These are phyloP conservation scores for Zosterops borbonicus DNA, from an alignment of 2,113 vertebrate genomes.

Conservation along the genomic window DNA sequence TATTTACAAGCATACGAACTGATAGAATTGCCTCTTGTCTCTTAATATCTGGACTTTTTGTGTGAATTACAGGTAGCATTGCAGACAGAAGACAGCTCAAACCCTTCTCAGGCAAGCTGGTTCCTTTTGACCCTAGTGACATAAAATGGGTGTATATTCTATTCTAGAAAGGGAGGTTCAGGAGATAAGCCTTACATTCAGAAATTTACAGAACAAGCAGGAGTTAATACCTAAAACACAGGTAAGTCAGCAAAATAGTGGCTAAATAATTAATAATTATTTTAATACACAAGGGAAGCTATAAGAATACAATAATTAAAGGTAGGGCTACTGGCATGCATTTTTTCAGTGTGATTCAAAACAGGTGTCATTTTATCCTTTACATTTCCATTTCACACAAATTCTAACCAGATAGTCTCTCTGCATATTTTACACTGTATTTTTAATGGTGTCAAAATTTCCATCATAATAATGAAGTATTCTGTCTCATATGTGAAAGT, in stretches of 20 bases:
- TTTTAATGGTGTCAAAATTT: constrained; percentile 27
- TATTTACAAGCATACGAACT: neutral
- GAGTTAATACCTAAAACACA: neutral
- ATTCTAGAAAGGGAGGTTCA: neutral
- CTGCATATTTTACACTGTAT: constrained; percentile 35
- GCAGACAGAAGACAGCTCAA: neutral
- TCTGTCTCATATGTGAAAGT: neutral
- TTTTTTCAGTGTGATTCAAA: neutral
- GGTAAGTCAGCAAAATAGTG: neutral
- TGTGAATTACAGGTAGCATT: neutral
- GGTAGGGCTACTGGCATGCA: neutral
- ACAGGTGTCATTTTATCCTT: neutral
- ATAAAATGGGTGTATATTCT: neutral
- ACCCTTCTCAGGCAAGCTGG: neutral
- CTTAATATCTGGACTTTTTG: neutral
- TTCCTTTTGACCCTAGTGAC: neutral
- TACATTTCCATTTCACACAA: neutral
- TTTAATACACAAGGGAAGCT: neutral
- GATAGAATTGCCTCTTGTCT: neutral
- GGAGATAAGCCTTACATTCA: neutral
- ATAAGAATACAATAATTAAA: neutral
- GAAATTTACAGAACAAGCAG: neutral
- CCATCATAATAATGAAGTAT: neutral
- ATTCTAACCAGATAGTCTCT: constrained; percentile 4
- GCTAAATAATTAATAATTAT: neutral